A percentile compares a stretch with the other conserved stretches of the same genome.
phyloP scores from a whole-genome alignment of 2,113 vertebrate species.

The Chloroceryle aenea region DNA sequence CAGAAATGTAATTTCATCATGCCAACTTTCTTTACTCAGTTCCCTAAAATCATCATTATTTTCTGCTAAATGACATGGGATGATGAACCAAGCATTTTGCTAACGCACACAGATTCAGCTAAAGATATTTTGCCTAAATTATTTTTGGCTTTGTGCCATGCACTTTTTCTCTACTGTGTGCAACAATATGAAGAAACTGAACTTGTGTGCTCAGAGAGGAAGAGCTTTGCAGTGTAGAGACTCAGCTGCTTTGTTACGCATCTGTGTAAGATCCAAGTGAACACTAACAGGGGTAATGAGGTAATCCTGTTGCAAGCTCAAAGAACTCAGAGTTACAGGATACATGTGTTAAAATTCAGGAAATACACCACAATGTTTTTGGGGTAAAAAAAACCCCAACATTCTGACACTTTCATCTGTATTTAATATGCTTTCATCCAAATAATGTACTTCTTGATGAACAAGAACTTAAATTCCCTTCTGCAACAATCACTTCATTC shows the following conservation, averaged over 20 bases:
- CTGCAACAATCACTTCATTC: neutral
- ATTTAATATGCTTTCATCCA: neutral
- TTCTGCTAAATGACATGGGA: neutral
- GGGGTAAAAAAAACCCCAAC: neutral
- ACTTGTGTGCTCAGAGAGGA: neutral
- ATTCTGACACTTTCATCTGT: neutral
- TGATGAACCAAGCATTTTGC: neutral
- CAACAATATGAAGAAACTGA: neutral
- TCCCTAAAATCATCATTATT: neutral
- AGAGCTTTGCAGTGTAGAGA: neutral
- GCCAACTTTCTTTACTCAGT: neutral
- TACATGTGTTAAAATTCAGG: neutral
- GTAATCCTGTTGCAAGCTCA: neutral
- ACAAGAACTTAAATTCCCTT: neutral
- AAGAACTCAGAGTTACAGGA: neutral
- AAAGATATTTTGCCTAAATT: neutral
- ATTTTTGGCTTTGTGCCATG: neutral
- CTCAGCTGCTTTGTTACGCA: accelerated
- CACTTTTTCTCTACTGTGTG: neutral
- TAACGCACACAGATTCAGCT: neutral
- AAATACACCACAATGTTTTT: neutral
- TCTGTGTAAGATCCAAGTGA: neutral
- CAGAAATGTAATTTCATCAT: neutral
- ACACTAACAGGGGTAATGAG: neutral
- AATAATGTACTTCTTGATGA: neutral